Evolutionary conservation across 2,888 invertebrate species (phyloP).

Genomic region (Acleris sparsana): DNA sequence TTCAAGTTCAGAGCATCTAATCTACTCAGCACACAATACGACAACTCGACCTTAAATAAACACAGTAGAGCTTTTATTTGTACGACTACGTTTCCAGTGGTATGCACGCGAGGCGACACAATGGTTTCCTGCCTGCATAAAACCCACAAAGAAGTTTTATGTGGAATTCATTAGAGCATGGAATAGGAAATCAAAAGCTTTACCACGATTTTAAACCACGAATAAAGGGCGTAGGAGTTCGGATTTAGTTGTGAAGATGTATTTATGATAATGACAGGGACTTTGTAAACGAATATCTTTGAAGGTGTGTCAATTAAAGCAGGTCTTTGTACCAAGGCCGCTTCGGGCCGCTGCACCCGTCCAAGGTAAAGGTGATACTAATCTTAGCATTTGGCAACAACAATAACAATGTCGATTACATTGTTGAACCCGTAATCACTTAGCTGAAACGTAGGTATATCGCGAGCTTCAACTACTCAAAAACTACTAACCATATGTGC

Average conservation of each 20-base stretch:
- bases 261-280: slow-evolving; percentile 2
- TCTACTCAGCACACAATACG: neutral
- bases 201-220: neutral
- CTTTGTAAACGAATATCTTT: slow-evolving; percentile 2
- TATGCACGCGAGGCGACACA: slow-evolving; percentile 10
- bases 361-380: slow-evolving; percentile 18
- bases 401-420: no score
- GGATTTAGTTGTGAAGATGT: neutral
- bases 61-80: neutral
- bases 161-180: slow-evolving; percentile 4
- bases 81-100: neutral
- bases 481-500: no score
- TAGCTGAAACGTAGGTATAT: no score
- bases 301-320: slow-evolving; percentile 17
- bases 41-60: slow-evolving; percentile 1
- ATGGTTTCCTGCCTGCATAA: slow-evolving; percentile 18
- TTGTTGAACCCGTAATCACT: neutral
- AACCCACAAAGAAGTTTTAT: slow-evolving; percentile 5
- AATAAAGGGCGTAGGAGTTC: neutral
- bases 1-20: slow-evolving; percentile 26
- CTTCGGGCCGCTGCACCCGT: slow-evolving; percentile 17
- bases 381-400: slow-evolving; percentile 1
- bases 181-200: slow-evolving; percentile 1
- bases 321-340: slow-evolving; percentile 14
- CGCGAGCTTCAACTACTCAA: no score